Base-by-base conservation (phyloP, 2,113 vertebrate genomes). In the Poeciliopsis occidentalis region DNA sequence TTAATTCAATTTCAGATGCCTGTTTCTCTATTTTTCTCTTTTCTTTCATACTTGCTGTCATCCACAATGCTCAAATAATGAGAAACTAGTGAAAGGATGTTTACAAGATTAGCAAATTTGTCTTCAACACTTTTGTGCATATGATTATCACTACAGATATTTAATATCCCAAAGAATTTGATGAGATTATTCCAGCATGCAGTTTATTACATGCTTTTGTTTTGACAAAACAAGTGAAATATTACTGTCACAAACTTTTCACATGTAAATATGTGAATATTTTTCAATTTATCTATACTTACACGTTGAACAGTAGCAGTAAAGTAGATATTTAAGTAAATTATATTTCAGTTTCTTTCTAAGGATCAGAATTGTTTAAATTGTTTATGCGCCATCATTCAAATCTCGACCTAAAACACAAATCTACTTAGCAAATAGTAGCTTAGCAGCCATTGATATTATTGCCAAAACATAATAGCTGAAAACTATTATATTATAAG, bases 51-150 rank as follows among this genome's bases (percentile, higher is more conserved):
- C 73, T 78, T 60, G 30, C 74, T 67, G 73, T 83, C 83, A 74
- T 81, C 80, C 77, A 72, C 87, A 86, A 76, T 78, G 87, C 80
- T 87, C 79, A 89, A 89, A 90, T 89, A 90, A 91, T 90, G 86
- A 82, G 83, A 79, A 82, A 85, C 86, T 82, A 84, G 85, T 79
- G 83, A 83, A 80, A 73, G 86, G 78, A 87, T 90, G 85, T 91
- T 92, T 91, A 90, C 88, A 89, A 90, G 85, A 90, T 90, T 78
- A 90, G 87, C 78, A 87, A 85, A 82, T 27, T 27, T 80, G 82
- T 78, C 82, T 89, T 75, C 84, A 89, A 64, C 85, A 68, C 62
- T 75, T 82, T 61, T 76, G 83, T 82, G 69, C 78, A 67, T 72
- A 68, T 73, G 76, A 73, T 73, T 80, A 72, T 79, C 77, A 69